Evolutionary conservation across 2,888 invertebrate genomes (phyloP), one percentile per base, ranked within the genome.

Genomic region (Diplolepis rosae): DNA sequence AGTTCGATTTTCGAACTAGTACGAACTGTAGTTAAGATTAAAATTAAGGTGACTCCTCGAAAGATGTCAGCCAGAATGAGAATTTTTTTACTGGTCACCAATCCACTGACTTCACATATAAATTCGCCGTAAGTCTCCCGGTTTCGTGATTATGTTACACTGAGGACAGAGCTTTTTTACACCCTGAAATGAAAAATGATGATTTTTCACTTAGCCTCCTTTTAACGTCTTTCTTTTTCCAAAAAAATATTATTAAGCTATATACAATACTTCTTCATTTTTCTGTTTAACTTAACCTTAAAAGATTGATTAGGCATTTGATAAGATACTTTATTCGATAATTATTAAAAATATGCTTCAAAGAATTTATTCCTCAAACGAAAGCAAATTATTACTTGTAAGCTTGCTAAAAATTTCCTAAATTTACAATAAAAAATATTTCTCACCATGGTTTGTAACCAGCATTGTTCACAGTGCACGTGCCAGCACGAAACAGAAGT

Each of bases 401-500:
- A n/a, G n/a, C n/a, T n/a, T n/a, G n/a, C n/a, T n/a, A n/a, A n/a
- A n/a, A n/a, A n/a, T n/a, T n/a, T n/a, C n/a, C n/a, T n/a, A n/a
- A n/a, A n/a, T n/a, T n/a, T n/a, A n/a, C n/a, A n/a, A n/a, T n/a
- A 39, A 52, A 42, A 22, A 56, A 70, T 30, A 66, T 42, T 69
- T 89, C 90, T 89, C 86, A 92, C 92, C 90, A 93, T 84, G 52
- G 94, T 93, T 84, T 92, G 92, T 28, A 94, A 89, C 94, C 94
- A 94, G 85, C 94, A 94, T 77, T 93, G 91, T 90, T 98, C 97
- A 85, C 98, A 98, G 88, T 98, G 96, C 0, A 98, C 97, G 89
- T 98, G 98, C 98, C 98, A 98, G 89, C 98, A 98, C 85, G 96
- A 96, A 73, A 97, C 95, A 0, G 98, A 98, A 67, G 96, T 96